Percentiles rank a stretch among this genome's conserved stretches.
Evolutionary conservation across 2,113 vertebrate species (phyloP).

Genomic region (Sorex fumeus): DNA sequence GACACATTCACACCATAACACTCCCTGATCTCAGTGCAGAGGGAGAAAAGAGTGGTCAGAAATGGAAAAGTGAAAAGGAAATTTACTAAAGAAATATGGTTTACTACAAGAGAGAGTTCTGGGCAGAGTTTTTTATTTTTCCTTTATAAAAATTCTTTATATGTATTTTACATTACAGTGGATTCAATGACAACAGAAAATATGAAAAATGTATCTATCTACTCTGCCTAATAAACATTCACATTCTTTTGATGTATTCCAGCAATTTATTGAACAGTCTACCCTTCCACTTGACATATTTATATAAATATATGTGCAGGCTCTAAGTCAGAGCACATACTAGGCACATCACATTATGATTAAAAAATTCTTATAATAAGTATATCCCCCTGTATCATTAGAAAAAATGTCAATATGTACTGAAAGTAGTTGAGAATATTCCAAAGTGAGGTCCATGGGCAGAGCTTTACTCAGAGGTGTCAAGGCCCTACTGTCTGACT

Average conservation of each 20-base stretch:
- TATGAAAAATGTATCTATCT: background rate
- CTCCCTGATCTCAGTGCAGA: too few species aligned
- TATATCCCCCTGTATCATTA: background rate
- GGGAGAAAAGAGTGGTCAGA: too few species aligned
- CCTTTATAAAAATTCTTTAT: constrained; percentile 28
- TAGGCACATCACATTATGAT: background rate
- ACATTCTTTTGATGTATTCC: background rate
- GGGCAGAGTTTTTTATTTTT: background rate
- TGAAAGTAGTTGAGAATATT: background rate
- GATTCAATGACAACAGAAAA: constrained; percentile 61
- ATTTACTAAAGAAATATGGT: too few species aligned
- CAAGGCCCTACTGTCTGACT: too few species aligned
- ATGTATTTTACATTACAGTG: background rate
- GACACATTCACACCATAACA: too few species aligned
- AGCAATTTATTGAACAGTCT: background rate
- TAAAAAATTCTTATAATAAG: background rate
- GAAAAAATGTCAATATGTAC: background rate
- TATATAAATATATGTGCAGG: background rate
- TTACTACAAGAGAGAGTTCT: too few species aligned
- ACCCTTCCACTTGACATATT: background rate
- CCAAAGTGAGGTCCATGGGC: background rate
- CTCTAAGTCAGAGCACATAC: background rate
- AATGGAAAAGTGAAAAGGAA: too few species aligned
- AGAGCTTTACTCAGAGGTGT: too few species aligned
- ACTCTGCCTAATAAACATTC: background rate